These are phyloP conservation scores for Trachymyrmex septentrionalis DNA, from an alignment of 1,140 invertebrate genomes.

Conservation along the genomic window DNA sequence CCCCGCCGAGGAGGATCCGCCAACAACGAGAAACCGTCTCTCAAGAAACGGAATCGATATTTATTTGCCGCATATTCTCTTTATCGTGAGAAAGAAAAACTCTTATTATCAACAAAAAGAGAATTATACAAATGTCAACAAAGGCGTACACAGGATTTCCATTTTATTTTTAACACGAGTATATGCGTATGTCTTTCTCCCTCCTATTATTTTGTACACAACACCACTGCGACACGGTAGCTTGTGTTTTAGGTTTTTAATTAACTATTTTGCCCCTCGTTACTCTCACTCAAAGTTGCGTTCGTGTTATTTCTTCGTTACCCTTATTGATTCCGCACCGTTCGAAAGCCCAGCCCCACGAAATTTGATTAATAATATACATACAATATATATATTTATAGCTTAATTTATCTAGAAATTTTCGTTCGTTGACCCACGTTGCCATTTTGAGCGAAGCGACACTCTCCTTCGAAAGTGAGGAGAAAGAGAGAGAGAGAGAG, in stretches of 20 bases:
- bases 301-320: conserved; percentile 59
- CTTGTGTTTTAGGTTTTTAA: conserved; percentile 42
- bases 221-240: not conserved
- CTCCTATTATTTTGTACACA: conserved; percentile 55
- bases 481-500: conserved; percentile 17
- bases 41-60: conserved; percentile 20
- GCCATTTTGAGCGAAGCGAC: conserved; percentile 65
- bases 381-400: conserved; percentile 69
- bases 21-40: conserved; percentile 39
- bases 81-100: conserved; percentile 70
- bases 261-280: conserved; percentile 36
- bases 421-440: conserved; percentile 71
- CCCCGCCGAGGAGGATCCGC: conserved; percentile 25
- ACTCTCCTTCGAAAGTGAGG: conserved; percentile 1
- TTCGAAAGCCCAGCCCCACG: conserved; percentile 83
- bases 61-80: conserved; percentile 24
- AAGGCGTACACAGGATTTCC: conserved; percentile 76
- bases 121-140: conserved; percentile 81
- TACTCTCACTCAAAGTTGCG: conserved; percentile 35
- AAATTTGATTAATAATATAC: conserved; percentile 75
- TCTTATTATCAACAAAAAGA: conserved; percentile 78
- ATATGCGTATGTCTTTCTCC: conserved; percentile 48
- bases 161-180: conserved; percentile 61
- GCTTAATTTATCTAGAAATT: conserved; percentile 67
- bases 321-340: conserved; percentile 68